phyloP scores from a whole-genome alignment of 2,888 invertebrate species.

The Scrobipalpa atriplicella region DNA sequence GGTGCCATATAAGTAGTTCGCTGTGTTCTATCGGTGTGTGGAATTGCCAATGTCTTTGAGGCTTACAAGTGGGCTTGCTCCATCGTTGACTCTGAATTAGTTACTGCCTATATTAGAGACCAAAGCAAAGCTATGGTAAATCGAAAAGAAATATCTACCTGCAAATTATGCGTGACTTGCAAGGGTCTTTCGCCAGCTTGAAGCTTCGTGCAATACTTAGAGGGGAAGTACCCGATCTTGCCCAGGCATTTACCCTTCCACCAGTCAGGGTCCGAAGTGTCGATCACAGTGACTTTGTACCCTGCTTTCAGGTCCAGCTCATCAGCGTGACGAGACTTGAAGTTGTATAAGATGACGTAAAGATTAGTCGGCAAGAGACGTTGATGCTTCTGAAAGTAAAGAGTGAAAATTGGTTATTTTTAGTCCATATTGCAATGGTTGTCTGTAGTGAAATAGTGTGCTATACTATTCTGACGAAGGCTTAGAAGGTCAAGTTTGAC shows the following conservation, averaged over 20 bases:
- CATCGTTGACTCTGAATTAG: too few species aligned
- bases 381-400: slow-evolving; percentile 87
- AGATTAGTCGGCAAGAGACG: slow-evolving; percentile 94
- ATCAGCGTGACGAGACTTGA: slow-evolving; percentile 96
- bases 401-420: background rate
- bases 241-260: slow-evolving; percentile 98
- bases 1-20: too few species aligned
- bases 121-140: too few species aligned
- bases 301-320: slow-evolving; percentile 97
- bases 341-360: slow-evolving; percentile 97
- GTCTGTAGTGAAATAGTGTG: background rate
- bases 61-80: too few species aligned
- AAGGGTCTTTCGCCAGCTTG: slow-evolving; percentile 95
- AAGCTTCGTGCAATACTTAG: slow-evolving; percentile 95
- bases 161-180: slow-evolving; percentile 87
- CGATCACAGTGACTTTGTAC: slow-evolving; percentile 94
- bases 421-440: background rate
- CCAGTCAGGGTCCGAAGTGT: slow-evolving; percentile 97
- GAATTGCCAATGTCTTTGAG: too few species aligned
- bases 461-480: background rate
- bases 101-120: too few species aligned
- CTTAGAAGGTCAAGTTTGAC: slow-evolving; percentile 3
- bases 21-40: too few species aligned
- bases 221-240: slow-evolving; percentile 95
- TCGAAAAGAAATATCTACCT: slow-evolving; percentile 49